These are phyloP conservation scores for Mus minutoides DNA, from an alignment of 2,797 vertebrate species.

Conservation along the genomic window DNA sequence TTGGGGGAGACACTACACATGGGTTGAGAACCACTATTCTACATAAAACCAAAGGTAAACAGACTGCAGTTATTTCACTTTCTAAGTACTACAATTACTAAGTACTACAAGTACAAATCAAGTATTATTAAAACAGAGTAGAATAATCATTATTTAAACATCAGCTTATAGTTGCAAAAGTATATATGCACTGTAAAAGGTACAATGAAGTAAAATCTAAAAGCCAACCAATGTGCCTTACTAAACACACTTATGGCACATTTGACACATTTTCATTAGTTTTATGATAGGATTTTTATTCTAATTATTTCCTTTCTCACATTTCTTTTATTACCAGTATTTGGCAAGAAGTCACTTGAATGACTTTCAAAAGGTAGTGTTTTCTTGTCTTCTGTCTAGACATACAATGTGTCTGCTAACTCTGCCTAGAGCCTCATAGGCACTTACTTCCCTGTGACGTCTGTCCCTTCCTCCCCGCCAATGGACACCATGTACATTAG, in stretches of 20 bases:
- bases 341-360: constrained; percentile 36
- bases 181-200: constrained; percentile 46
- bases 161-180: constrained; percentile 57
- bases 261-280: constrained; percentile 37
- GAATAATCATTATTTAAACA: constrained; percentile 65
- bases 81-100: constrained; percentile 56
- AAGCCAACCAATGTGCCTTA: not conserved
- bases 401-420: not conserved
- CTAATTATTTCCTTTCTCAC: not conserved
- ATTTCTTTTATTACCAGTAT: constrained; percentile 20
- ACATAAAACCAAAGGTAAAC: constrained; percentile 73
- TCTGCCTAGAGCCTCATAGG: not conserved
- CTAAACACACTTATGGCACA: constrained; percentile 14
- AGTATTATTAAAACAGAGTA: constrained; percentile 71
- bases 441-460: not conserved
- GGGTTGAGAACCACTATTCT: not conserved
- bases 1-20: not conserved
- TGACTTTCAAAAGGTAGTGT: constrained; percentile 32
- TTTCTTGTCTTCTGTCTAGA: not conserved
- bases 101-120: constrained; percentile 55
- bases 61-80: constrained; percentile 69
- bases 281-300: constrained; percentile 31
- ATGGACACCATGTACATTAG: too few relatives aligned
- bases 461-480: not conserved
- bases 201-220: constrained; percentile 54